Conservation (phyloP, 1,140 invertebrate species). For the Andrena cerasifolii region DNA sequence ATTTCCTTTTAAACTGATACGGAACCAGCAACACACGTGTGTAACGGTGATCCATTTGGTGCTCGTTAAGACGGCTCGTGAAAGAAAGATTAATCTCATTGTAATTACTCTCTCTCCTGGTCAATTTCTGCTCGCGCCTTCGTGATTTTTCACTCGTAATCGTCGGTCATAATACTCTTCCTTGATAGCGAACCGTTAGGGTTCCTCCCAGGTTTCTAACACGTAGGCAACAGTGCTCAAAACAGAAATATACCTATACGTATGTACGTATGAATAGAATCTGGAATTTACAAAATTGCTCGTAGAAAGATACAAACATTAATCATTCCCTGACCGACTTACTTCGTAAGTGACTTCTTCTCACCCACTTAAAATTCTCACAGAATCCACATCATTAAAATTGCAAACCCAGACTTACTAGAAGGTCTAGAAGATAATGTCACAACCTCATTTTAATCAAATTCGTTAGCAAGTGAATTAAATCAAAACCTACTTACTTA, state of each 20-base stretch:
- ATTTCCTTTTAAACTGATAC: conserved; percentile 32
- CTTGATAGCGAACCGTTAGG: conserved; percentile 37
- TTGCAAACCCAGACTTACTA: too few species aligned
- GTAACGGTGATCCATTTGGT: conserved; percentile 60
- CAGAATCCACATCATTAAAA: too few species aligned
- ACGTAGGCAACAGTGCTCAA: neutral
- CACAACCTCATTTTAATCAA: too few species aligned
- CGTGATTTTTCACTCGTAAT: conserved; percentile 52
- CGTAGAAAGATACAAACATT: conserved; percentile 11
- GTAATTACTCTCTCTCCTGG: conserved; percentile 49
- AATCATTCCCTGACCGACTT: too few species aligned
- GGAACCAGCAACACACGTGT: conserved; percentile 24
- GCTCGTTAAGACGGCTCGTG: conserved; percentile 65
- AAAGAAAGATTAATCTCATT: conserved; percentile 59
- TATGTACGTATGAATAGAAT: conserved; percentile 41
- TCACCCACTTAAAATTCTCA: too few species aligned
- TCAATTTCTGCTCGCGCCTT: conserved; percentile 17
- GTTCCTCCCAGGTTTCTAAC: conserved; percentile 33
- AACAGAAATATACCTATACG: neutral
- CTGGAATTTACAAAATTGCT: conserved; percentile 51
- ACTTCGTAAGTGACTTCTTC: too few species aligned
- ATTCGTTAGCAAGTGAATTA: too few species aligned
- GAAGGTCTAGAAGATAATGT: too few species aligned
- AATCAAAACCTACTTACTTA: too few species aligned
- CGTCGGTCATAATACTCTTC: neutral